A percentile compares a stretch with the other conserved stretches of the same genome.
Evolutionary conservation across 2,888 invertebrate species (phyloP).

Genomic region (Diadegma fenestrale): DNA sequence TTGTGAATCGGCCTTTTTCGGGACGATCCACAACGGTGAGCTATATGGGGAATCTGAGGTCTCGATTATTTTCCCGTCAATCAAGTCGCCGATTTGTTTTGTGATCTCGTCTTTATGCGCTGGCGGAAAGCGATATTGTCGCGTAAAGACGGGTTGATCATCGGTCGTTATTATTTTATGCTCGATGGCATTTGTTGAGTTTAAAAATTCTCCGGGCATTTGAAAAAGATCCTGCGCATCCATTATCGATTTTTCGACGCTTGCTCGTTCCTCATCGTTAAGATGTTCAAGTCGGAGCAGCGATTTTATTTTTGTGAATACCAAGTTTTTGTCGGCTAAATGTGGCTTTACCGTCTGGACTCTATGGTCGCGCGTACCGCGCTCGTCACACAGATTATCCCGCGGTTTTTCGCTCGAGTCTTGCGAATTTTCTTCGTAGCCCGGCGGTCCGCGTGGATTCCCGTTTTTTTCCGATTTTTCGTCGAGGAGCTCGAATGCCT

Average conservation of each 20-base stretch:
- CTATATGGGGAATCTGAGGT: conserved; percentile 72
- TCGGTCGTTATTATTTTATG: conserved; percentile 34
- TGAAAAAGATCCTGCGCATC: conserved; percentile 45
- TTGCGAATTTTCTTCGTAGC: background rate
- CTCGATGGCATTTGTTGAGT: conserved; percentile 33
- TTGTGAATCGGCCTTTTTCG: conserved; percentile 72
- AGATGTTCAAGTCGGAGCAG: background rate
- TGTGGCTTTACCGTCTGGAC: background rate
- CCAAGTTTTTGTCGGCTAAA: background rate
- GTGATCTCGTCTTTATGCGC: conserved; percentile 26
- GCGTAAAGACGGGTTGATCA: conserved; percentile 15
- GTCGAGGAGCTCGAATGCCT: no score
- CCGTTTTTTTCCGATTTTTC: background rate
- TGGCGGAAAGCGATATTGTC: background rate
- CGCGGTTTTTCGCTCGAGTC: background rate
- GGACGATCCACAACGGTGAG: conserved; percentile 70
- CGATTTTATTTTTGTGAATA: background rate
- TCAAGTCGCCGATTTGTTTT: conserved; percentile 27
- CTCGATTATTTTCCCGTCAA: conserved; percentile 59
- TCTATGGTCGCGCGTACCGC: background rate
- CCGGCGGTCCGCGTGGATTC: background rate
- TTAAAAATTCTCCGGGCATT: conserved; percentile 70
- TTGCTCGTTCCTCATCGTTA: no score
- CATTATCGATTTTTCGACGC: background rate
- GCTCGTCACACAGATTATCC: background rate